phyloP scores from a whole-genome alignment of 2,113 vertebrate genomes.

The Elephas maximus region DNA sequence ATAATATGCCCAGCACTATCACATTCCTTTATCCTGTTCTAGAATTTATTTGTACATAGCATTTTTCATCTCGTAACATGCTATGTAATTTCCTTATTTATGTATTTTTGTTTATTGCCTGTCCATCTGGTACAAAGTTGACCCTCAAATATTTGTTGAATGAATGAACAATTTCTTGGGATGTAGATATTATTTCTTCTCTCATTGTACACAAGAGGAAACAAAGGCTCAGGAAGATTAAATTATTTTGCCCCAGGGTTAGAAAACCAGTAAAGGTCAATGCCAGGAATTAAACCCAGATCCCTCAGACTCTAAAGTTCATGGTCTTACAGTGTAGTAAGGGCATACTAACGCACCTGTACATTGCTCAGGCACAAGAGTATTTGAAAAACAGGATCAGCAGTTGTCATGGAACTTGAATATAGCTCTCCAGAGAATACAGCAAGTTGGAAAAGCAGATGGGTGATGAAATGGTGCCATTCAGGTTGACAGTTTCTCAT shows the following conservation, averaged over 20 bases:
- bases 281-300: not conserved
- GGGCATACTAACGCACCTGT: not conserved
- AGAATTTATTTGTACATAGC: not conserved
- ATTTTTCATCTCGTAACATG: not conserved
- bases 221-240: not conserved
- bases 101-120: not conserved
- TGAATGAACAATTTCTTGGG: not conserved
- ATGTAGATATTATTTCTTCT: not conserved
- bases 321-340: not conserved
- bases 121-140: not conserved
- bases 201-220: not conserved
- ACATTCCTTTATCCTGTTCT: not conserved
- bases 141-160: not conserved
- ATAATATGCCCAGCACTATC: not conserved
- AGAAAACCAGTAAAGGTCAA: not conserved
- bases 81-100: not conserved
- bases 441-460: not conserved
- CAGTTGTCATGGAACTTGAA: slow-evolving; percentile 6
- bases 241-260: not conserved
- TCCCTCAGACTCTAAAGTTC: not conserved
- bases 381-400: not conserved
- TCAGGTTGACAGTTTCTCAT: slow-evolving; percentile 40
- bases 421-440: slow-evolving; percentile 44
- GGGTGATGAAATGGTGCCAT: slow-evolving; percentile 35
- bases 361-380: not conserved